Percentiles rank a stretch among this genome's conserved stretches.
Evolutionary conservation across 2,888 invertebrate species (phyloP).

Genomic region (Perizoma affinitatum): DNA sequence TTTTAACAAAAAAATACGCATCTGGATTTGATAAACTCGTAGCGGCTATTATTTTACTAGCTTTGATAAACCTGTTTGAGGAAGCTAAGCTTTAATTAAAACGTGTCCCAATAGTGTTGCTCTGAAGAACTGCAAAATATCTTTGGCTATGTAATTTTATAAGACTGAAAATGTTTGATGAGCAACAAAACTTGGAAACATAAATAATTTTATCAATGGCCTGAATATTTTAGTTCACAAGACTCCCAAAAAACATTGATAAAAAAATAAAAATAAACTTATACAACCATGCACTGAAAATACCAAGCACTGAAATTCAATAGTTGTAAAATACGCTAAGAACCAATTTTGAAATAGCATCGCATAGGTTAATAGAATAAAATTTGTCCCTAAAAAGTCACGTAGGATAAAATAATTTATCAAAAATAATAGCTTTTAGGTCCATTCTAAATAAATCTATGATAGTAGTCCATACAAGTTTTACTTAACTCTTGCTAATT

Average conservation of each 20-base stretch:
- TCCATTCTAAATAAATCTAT: background rate
- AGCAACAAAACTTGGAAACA: background rate
- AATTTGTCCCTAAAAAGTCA: background rate
- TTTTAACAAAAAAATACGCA: no score
- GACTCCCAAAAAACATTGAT: background rate
- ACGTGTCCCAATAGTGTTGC: background rate
- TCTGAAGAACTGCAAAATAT: background rate
- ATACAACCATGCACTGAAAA: slow-evolving; percentile 1
- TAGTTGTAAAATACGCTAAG: background rate
- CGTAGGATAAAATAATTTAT: background rate
- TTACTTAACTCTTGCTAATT: background rate
- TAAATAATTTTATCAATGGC: background rate
- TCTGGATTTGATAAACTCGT: no score
- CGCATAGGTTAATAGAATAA: background rate
- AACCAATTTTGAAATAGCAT: slow-evolving; percentile 9
- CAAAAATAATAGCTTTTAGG: slow-evolving; percentile 1
- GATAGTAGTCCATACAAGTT: background rate
- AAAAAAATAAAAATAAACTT: background rate
- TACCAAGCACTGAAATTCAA: background rate
- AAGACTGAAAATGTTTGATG: slow-evolving; percentile 7
- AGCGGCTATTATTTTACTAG: background rate
- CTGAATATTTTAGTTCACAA: background rate
- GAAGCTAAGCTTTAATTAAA: background rate
- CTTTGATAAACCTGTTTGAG: background rate
- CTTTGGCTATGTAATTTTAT: slow-evolving; percentile 2